Evolutionary conservation across 2,113 vertebrate genomes (phyloP).

Genomic region (Alethe castanea): DNA sequence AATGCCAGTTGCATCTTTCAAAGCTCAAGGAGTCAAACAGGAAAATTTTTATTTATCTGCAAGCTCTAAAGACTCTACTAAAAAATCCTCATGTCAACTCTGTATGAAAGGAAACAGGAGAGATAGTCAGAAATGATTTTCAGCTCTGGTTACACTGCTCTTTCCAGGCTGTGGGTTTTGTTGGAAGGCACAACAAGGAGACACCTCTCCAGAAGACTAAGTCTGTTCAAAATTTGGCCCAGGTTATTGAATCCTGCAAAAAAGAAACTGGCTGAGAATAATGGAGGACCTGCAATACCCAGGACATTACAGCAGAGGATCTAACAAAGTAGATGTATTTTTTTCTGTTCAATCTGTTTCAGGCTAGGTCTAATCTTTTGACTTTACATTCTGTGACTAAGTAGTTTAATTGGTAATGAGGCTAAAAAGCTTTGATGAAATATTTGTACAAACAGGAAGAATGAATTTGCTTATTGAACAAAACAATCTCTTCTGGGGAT

Average conservation of each 20-base stretch:
- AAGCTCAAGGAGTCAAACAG: not conserved
- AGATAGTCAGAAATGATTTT: not conserved
- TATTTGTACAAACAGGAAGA: conserved; percentile 18
- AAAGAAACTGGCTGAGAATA: not conserved
- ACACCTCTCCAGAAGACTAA: not conserved
- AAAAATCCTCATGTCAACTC: not conserved
- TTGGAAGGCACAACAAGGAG: not conserved
- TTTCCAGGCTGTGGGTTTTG: not conserved
- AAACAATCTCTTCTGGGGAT: conserved; percentile 1
- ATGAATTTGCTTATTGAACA: not conserved
- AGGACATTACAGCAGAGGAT: not conserved
- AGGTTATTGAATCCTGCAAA: not conserved
- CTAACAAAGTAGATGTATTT: not conserved
- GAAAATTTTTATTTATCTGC: not conserved
- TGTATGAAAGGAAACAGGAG: not conserved
- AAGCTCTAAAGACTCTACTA: not conserved
- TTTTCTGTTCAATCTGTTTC: not conserved
- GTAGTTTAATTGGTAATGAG: conserved; percentile 4
- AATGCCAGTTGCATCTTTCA: not conserved
- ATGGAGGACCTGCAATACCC: not conserved
- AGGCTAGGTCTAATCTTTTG: not conserved
- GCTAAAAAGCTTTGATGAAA: conserved; percentile 14
- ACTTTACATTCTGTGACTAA: not conserved
- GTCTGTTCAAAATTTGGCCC: not conserved
- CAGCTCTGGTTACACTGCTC: not conserved